Base-by-base conservation (phyloP, 2,888 invertebrate species). In the Macropis europaea region DNA sequence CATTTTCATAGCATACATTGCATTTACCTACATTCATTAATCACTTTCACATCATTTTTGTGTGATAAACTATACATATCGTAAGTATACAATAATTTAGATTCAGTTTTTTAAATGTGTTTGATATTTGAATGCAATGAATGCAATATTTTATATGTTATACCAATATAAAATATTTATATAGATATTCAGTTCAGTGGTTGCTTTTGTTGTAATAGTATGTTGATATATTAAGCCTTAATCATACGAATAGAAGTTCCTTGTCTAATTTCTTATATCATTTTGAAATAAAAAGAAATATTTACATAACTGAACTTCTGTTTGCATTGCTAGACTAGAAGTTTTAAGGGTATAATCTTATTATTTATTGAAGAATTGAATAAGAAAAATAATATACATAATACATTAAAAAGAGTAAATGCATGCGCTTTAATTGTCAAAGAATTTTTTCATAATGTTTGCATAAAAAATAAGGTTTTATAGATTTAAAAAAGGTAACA, bases 61-160 rank as follows among this genome's bases (percentile, higher is more conserved):
- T 53, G 63, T 67, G 64, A 70, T 81, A 79, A 74, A 81, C 71
- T 77, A 76, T 77, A 60, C 54, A 34, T 69, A 47, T 82, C 77
- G 81, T 82, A 83, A 78, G 83, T 83, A 80, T 77, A 59, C 40
- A 59, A 45, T 57, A 62, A 47, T 47, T 40, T 38, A 63, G 42
- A 56, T 15, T 52, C 24, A 40, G 43, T 38, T 53, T 53, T 1
- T 38, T 34, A 40, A 45, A 28, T 17, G 36, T 43, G 2, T 42
- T 66, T 19, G 30, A 22, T 47, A 28, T 61, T 30, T 52, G 57
- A 69, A 59, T 69, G 59, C 43, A 63, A 56, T 66, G 52, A 56
- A 71, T 71, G 71, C 48, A 71, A 19, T 48, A 32, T 45, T 32
- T 38, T 30, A n/a, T 40, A 30, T 15, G 30, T 28, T 60, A 42